Conservation (phyloP, 2,113 vertebrate genomes). For the Mirza zaza region DNA sequence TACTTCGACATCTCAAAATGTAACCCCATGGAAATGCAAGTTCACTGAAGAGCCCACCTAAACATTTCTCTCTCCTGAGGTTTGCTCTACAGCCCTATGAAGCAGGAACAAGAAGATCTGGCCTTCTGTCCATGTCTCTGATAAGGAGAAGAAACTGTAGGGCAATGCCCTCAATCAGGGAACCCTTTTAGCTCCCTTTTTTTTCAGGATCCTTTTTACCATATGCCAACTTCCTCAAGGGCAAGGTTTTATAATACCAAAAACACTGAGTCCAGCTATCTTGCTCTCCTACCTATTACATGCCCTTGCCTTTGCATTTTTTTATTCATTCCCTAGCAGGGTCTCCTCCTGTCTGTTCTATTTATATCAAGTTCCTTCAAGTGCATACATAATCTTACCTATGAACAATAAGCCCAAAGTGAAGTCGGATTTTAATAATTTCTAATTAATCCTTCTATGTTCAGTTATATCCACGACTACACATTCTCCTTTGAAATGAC, state of each 20-base stretch:
- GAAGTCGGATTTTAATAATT: conserved; percentile 1
- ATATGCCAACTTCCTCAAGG: background rate
- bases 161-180: background rate
- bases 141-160: background rate
- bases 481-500: conserved; percentile 39
- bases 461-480: background rate
- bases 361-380: background rate
- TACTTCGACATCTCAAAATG: background rate
- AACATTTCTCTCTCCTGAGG: background rate
- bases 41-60: background rate
- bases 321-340: background rate
- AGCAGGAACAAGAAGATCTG: background rate
- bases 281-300: background rate
- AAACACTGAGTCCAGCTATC: background rate
- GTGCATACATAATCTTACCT: background rate
- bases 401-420: conserved; percentile 14
- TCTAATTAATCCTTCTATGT: conserved; percentile 13
- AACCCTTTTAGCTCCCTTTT: background rate
- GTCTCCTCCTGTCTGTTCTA: background rate
- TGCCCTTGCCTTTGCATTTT: background rate
- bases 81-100: background rate
- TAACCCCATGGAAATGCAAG: background rate
- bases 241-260: background rate
- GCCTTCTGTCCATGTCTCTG: background rate
- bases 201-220: background rate